Percentiles rank a stretch among this genome's conserved stretches.
These are phyloP conservation scores for Nomada fucata DNA, from an alignment of 2,888 invertebrate species.

Conservation along the genomic window DNA sequence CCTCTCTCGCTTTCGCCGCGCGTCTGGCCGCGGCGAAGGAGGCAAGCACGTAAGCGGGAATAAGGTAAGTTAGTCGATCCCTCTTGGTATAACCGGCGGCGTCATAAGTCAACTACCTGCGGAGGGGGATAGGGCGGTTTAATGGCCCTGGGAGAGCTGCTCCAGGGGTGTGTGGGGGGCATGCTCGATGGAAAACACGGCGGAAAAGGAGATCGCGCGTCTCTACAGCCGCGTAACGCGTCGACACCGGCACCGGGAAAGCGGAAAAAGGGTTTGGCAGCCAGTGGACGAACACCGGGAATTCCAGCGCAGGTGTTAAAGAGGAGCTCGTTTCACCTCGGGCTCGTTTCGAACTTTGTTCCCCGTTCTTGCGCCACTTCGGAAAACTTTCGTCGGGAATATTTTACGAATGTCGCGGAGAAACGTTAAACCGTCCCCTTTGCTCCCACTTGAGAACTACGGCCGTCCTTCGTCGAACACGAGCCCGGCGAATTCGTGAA, in stretches of 20 bases:
- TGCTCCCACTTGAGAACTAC: constrained; percentile 21
- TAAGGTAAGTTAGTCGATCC: constrained; percentile 74
- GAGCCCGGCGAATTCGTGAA: constrained; percentile 11
- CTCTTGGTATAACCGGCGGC: constrained; percentile 64
- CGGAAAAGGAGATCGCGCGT: constrained; percentile 35
- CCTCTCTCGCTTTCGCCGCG: background rate
- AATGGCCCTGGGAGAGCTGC: constrained; percentile 70
- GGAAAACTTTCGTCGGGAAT: constrained; percentile 30
- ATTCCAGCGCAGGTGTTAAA: constrained; percentile 63
- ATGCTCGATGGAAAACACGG: constrained; percentile 29
- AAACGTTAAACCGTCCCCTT: constrained; percentile 16
- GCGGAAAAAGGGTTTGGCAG: constrained; percentile 18
- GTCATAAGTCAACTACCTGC: constrained; percentile 78
- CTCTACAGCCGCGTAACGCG: constrained; percentile 31
- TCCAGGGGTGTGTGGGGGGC: background rate
- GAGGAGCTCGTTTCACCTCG: constrained; percentile 47
- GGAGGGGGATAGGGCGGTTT: constrained; percentile 73
- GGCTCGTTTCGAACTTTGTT: constrained; percentile 52
- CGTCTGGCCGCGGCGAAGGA: background rate
- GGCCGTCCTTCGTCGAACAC: background rate
- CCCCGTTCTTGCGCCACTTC: background rate
- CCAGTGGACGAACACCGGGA: constrained; percentile 42
- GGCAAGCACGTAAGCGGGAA: constrained; percentile 41
- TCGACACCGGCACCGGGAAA: background rate
- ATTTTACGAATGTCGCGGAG: constrained; percentile 49